phyloP scores from a whole-genome alignment of 1,140 invertebrate species.

The Adoxophyes honmai region DNA sequence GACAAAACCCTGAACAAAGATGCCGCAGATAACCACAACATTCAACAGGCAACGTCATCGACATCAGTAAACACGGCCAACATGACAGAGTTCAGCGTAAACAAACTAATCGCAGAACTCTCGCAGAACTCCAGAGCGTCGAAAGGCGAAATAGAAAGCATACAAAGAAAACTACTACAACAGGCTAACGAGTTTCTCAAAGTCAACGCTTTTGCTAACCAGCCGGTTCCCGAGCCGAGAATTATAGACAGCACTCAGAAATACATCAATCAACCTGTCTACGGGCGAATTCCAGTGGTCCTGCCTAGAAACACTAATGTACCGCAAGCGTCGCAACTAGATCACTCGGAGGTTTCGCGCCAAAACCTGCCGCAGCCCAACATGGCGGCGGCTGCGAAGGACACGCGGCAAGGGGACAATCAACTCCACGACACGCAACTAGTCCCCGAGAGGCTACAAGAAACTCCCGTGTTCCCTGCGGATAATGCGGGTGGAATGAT shows the following conservation, averaged over 20 bases:
- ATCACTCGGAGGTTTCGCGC: slow-evolving; percentile 26
- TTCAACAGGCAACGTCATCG: slow-evolving; percentile 20
- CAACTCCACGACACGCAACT: slow-evolving; percentile 53
- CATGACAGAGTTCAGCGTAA: slow-evolving; percentile 59
- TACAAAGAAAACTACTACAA: slow-evolving; percentile 60
- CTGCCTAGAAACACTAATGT: slow-evolving; percentile 30
- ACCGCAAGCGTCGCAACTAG: slow-evolving; percentile 19
- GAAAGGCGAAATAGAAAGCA: slow-evolving; percentile 62
- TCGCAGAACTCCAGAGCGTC: slow-evolving; percentile 63
- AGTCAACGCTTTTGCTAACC: slow-evolving; percentile 59
- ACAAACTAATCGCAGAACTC: slow-evolving; percentile 61
- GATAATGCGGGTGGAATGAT: slow-evolving; percentile 48
- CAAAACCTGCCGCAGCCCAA: slow-evolving; percentile 23
- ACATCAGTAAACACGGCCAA: slow-evolving; percentile 25
- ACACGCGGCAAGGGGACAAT: slow-evolving; percentile 25
- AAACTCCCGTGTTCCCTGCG: slow-evolving; percentile 30
- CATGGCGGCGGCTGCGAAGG: slow-evolving; percentile 24
- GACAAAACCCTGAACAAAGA: slow-evolving; percentile 30
- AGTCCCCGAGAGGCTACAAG: slow-evolving; percentile 63
- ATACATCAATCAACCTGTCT: slow-evolving; percentile 42
- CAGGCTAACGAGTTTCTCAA: slow-evolving; percentile 68
- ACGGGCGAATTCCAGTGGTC: slow-evolving; percentile 42
- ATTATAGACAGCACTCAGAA: slow-evolving; percentile 51
- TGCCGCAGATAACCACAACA: slow-evolving; percentile 1
- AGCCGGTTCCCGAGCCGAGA: slow-evolving; percentile 37